Percentiles rank a stretch among this genome's conserved stretches.
Evolutionary conservation across 2,113 vertebrate species (phyloP).

Genomic region (Polypterus senegalus): DNA sequence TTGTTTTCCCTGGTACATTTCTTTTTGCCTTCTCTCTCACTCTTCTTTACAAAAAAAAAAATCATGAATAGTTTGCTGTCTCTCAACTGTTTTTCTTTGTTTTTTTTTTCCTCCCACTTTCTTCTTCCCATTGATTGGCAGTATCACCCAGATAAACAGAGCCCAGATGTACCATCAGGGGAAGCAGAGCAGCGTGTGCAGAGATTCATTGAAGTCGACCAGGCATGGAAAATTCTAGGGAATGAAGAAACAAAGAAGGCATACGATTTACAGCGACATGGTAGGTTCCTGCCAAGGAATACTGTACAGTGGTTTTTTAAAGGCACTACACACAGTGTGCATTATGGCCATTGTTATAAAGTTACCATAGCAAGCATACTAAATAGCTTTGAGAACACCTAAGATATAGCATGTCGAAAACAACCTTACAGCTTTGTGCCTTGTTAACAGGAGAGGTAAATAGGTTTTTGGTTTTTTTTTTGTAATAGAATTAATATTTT

Average conservation of each 20-base stretch:
- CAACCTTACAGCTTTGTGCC: background rate
- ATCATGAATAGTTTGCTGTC: conserved; percentile 22
- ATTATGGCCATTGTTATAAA: too few relatives aligned
- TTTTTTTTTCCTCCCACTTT: background rate
- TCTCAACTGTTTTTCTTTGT: conserved; percentile 12
- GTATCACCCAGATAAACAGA: conserved; percentile 78
- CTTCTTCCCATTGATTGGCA: conserved; percentile 37
- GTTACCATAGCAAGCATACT: background rate
- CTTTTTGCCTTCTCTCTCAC: conserved; percentile 19
- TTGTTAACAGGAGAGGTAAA: background rate
- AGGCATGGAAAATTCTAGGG: conserved; percentile 77
- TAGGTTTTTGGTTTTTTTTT: background rate
- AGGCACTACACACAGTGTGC: background rate
- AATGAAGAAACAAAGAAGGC: conserved; percentile 64
- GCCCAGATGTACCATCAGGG: conserved; percentile 44
- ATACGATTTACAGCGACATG: conserved; percentile 67
- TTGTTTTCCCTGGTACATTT: conserved; percentile 31
- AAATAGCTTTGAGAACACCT: background rate
- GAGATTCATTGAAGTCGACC: conserved; percentile 72
- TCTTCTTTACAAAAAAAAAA: conserved; percentile 15
- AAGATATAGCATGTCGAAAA: background rate
- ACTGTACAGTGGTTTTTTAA: conserved; percentile 5
- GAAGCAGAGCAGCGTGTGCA: conserved; percentile 44
- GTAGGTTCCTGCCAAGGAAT: conserved; percentile 47
- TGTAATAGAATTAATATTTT: background rate